Base-by-base conservation (phyloP, 2,113 vertebrate genomes). In the Chloebia gouldiae region DNA sequence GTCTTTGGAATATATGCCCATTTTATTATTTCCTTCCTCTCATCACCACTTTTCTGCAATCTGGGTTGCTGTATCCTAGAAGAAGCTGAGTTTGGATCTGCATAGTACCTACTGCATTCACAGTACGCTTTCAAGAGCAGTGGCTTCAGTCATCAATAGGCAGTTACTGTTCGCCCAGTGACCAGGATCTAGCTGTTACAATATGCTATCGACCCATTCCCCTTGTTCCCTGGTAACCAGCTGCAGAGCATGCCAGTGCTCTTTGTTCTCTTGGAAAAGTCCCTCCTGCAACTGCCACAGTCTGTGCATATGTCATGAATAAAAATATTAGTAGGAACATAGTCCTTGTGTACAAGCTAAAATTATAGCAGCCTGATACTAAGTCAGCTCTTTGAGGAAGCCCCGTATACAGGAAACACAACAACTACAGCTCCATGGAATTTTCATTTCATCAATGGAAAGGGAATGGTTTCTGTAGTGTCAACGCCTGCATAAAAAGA, bases 311-410 rank as follows among this genome's bases (percentile, higher is more conserved):
- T 3, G 15, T 1, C 0, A 35, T 15, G 2, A 35, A 39, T 59
- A 20, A 65, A 73, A 78, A 22, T 2, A 1, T 27, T 19, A 35
- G 23, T 7, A 88, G 63, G 37, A 50, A 44, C 22, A 35, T 0
- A 19, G 10, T 28, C 31, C 39, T 77, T 59, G 19, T 0, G 0
- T 51, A 40, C 0, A 0, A 16, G 39, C n/a, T 21, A n/a, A 25
- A 47, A 33, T 11, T 45, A 9, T 13, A 33, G 16, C 5, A 86
- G 25, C 24, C 53, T n/a, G n/a, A 51, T 37, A 61, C 19, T 19
- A 64, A 54, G 28, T 59, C 39, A 71, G 35, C 17, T 53, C 15
- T 59, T 16, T 15, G 13, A 59, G 9, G 24, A 75, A 61, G 44
- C 8, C 15, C 19, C 2, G 1, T 21, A 16, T 7, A 40, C 20